A percentile compares a stretch with the other conserved stretches of the same genome.
Evolutionary conservation across 2,113 vertebrate species (phyloP).

Genomic region (Rostratula benghalensis): DNA sequence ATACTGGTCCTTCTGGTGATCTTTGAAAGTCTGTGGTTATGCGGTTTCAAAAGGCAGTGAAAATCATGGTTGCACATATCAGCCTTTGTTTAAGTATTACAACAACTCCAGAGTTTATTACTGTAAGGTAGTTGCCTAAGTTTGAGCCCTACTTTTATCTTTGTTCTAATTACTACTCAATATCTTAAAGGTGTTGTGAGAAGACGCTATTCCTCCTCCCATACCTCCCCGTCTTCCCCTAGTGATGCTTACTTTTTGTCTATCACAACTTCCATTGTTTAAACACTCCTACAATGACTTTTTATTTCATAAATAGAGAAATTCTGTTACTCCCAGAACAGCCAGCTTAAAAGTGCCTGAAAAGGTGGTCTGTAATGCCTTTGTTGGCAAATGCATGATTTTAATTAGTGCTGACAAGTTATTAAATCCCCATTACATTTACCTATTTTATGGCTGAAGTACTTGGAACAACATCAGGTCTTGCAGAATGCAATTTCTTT

Average conservation of each 20-base stretch:
- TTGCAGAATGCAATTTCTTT: neutral
- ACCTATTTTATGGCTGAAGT: neutral
- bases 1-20: neutral
- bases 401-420: conserved; percentile 19
- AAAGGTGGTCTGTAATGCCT: neutral
- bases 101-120: neutral
- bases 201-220: neutral
- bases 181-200: neutral
- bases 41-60: neutral
- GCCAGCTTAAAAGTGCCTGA: neutral
- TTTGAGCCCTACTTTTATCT: neutral
- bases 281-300: neutral
- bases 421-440: neutral
- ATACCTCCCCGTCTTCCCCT: neutral
- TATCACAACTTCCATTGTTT: neutral
- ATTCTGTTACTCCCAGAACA: neutral
- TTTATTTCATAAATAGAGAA: neutral
- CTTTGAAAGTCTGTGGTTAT: neutral
- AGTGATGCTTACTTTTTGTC: neutral
- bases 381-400: neutral
- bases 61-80: neutral
- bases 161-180: neutral
- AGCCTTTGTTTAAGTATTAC: neutral
- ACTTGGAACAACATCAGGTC: neutral
- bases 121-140: neutral